These are phyloP conservation scores for Calephelis nemesis DNA, from an alignment of 1,140 invertebrate species.

Conservation along the genomic window DNA sequence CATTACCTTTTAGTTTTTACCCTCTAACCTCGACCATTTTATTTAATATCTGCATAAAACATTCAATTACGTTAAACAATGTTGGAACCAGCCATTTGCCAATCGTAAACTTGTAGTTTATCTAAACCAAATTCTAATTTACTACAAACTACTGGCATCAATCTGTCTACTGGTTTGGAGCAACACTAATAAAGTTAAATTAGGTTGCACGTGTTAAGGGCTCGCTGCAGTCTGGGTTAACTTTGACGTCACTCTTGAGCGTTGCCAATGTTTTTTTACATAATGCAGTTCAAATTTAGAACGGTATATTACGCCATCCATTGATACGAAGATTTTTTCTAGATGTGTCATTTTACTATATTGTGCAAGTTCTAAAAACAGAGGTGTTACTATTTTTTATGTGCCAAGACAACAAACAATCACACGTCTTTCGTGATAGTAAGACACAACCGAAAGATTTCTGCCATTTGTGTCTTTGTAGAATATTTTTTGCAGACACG, in stretches of 20 bases:
- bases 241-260: neutral
- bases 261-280: constrained; percentile 7
- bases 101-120: constrained; percentile 16
- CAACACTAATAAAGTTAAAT: constrained; percentile 41
- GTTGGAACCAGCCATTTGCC: neutral
- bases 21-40: neutral
- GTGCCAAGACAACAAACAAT: too few relatives aligned
- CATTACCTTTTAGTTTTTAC: too few relatives aligned
- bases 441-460: too few relatives aligned
- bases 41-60: constrained; percentile 1
- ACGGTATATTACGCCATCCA: too few relatives aligned
- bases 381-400: too few relatives aligned
- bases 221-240: constrained; percentile 45
- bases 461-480: too few relatives aligned
- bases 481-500: too few relatives aligned
- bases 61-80: constrained; percentile 2
- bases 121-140: constrained; percentile 8
- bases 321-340: too few relatives aligned
- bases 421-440: too few relatives aligned
- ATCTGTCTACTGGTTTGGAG: constrained; percentile 38
- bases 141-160: constrained; percentile 33
- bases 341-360: too few relatives aligned
- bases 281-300: too few relatives aligned
- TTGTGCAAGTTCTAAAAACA: too few relatives aligned
- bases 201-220: constrained; percentile 60